Base-by-base conservation (phyloP, 2,797 vertebrate genomes). In the Caiman crocodilus region DNA sequence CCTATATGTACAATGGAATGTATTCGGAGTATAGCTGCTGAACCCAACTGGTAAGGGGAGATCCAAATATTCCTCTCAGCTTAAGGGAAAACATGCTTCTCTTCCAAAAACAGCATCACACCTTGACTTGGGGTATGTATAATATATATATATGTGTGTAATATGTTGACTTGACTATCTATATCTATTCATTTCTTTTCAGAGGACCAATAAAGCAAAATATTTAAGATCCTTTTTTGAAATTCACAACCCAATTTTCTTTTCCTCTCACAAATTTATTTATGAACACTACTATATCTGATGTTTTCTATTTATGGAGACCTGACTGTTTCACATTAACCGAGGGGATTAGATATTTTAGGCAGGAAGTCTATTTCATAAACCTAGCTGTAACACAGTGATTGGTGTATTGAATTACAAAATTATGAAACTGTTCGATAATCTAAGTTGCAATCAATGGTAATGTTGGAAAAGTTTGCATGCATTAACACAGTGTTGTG, bases 341-440 rank as follows among this genome's bases (percentile, higher is more conserved):
- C 91, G 94, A 95, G 85, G 78, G 32, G 69, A 89, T 92, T 93
- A 55, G 67, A 61, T 80, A 58, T 75, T 96, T 94, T 94, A 85
- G 90, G 63, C 60, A 79, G 82, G 89, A 67, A 87, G 78, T 11
- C n/a, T 67, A 82, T 64, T 91, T 94, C 90, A 84, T 64, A 87
- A 65, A 60, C 87, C 85, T n/a, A 80, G 87, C 93, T 87, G 58
- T 90, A 94, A 90, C 87, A 69, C 67, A 89, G 57, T 93, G 94
- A 96, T 80, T 84, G 95, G 87, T 94, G 82, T 20, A 91, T 14
- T 85, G 61, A 58, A 87, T 94, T 95, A 92, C 96, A 76, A 82
- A 92, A 94, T 77, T 69, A 78, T 14, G 87, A 91, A 87, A 93
- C 11, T 9, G 20, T 65, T 83, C 21, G 83, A 87, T 2, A 91